A percentile compares a stretch with the other conserved stretches of the same genome.
These are phyloP conservation scores for Ranitomeya variabilis DNA, from an alignment of 2,113 vertebrate genomes.

Conservation along the genomic window DNA sequence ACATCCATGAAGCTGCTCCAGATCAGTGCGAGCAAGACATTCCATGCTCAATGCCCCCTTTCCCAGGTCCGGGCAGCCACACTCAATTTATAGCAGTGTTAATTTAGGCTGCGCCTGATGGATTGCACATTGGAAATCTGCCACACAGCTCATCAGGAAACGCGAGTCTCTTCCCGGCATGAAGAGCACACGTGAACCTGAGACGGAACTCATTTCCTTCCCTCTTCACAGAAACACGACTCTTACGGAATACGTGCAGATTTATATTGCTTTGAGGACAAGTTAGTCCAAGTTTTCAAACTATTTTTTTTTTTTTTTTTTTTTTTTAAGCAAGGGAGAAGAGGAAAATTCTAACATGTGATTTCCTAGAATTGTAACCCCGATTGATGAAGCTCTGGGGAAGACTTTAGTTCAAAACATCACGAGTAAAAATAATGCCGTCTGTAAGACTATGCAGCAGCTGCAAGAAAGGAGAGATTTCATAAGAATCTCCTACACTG, in stretches of 20 bases:
- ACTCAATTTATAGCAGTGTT: slow-evolving; percentile 11
- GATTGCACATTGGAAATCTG: slow-evolving; percentile 26
- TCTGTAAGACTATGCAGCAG: neutral
- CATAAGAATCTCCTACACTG: neutral
- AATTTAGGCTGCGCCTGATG: slow-evolving; percentile 15
- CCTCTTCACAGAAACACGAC: slow-evolving; percentile 21
- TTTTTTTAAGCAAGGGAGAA: neutral
- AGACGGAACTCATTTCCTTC: slow-evolving; percentile 22
- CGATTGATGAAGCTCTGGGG: slow-evolving; percentile 34
- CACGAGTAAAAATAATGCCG: slow-evolving; percentile 24
- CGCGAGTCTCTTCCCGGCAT: slow-evolving; percentile 22
- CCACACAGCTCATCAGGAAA: slow-evolving; percentile 39
- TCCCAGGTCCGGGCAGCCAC: neutral
- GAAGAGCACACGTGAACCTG: slow-evolving; percentile 10
- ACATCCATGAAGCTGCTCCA: neutral
- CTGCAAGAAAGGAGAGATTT: neutral
- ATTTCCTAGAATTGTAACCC: slow-evolving; percentile 38
- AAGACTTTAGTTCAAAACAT: neutral
- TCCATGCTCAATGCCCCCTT: neutral
- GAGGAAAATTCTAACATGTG: slow-evolving; percentile 7
- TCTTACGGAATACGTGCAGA: slow-evolving; percentile 26
- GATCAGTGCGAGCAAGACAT: neutral
- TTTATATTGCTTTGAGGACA: slow-evolving; percentile 30
- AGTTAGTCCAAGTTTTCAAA: neutral
- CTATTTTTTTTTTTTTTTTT: neutral